Percentiles rank a stretch among this genome's conserved stretches.
Evolutionary conservation across 2,113 vertebrate species (phyloP).

Genomic region (Mohoua ochrocephala): DNA sequence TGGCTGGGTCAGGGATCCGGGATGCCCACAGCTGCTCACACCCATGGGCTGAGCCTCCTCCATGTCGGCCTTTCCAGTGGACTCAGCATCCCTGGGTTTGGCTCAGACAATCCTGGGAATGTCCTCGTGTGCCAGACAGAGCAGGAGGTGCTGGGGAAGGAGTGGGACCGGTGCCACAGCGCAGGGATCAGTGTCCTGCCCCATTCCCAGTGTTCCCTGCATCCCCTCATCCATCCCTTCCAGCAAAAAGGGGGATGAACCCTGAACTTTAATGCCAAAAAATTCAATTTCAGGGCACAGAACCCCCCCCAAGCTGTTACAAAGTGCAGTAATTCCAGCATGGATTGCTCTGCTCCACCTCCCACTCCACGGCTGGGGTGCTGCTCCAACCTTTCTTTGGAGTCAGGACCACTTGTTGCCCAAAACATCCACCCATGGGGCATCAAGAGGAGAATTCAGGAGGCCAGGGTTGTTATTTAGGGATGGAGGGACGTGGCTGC

Average conservation of each 20-base stretch:
- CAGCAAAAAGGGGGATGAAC: neutral
- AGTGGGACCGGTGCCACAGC: neutral
- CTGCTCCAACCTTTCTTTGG: neutral
- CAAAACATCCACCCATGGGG: neutral
- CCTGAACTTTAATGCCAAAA: too few species aligned
- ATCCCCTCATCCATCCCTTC: neutral
- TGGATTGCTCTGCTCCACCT: neutral
- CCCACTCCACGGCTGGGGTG: neutral
- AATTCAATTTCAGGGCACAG: neutral
- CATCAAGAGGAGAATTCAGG: neutral
- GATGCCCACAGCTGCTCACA: neutral
- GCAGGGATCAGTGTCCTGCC: neutral
- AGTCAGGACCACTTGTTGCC: neutral
- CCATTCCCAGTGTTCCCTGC: neutral
- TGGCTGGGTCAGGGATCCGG: fast-evolving
- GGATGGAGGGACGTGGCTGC: fast-evolving
- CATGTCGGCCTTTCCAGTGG: neutral
- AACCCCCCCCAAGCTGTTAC: neutral
- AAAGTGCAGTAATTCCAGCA: neutral
- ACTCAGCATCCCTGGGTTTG: neutral
- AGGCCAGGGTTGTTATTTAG: neutral
- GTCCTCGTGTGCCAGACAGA: fast-evolving
- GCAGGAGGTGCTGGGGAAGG: neutral
- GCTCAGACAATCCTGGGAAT: neutral
- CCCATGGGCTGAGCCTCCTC: fast-evolving